Conservation (phyloP, 2,888 invertebrate species). For the Stenurella melanura region DNA sequence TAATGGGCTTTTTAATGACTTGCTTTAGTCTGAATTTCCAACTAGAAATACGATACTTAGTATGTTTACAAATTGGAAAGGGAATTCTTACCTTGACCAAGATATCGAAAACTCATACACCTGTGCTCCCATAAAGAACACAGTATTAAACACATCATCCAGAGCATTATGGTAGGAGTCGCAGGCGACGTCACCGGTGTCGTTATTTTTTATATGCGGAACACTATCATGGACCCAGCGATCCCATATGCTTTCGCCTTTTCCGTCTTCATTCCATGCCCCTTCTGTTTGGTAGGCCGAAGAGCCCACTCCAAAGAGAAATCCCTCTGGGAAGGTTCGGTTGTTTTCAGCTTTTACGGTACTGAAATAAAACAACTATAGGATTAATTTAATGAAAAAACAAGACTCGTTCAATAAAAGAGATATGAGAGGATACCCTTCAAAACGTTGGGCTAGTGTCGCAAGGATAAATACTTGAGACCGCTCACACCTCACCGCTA, state of each 20-base stretch:
- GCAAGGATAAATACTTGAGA: too few relatives aligned
- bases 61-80: not conserved
- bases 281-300: slow-evolving; percentile 50
- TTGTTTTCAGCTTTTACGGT: not conserved
- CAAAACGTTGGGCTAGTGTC: too few relatives aligned
- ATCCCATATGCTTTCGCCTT: slow-evolving; percentile 59
- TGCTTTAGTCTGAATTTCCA: too few relatives aligned
- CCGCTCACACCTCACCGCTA: too few relatives aligned
- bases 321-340: slow-evolving; percentile 10
- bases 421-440: too few relatives aligned
- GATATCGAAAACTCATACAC: slow-evolving; percentile 72
- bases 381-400: not conserved
- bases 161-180: slow-evolving; percentile 78
- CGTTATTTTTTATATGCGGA: slow-evolving; percentile 75
- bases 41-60: too few relatives aligned
- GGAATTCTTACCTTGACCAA: slow-evolving; percentile 75
- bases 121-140: slow-evolving; percentile 72
- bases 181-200: slow-evolving; percentile 80
- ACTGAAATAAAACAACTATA: not conserved
- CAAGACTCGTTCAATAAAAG: too few relatives aligned
- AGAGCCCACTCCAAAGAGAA: slow-evolving; percentile 29
- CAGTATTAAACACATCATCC: not conserved
- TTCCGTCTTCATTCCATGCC: slow-evolving; percentile 68
- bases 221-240: slow-evolving; percentile 70
- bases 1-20: too few relatives aligned